Evolutionary conservation across 1,140 invertebrate species (phyloP).

Genomic region (Trachymyrmex septentrionalis): DNA sequence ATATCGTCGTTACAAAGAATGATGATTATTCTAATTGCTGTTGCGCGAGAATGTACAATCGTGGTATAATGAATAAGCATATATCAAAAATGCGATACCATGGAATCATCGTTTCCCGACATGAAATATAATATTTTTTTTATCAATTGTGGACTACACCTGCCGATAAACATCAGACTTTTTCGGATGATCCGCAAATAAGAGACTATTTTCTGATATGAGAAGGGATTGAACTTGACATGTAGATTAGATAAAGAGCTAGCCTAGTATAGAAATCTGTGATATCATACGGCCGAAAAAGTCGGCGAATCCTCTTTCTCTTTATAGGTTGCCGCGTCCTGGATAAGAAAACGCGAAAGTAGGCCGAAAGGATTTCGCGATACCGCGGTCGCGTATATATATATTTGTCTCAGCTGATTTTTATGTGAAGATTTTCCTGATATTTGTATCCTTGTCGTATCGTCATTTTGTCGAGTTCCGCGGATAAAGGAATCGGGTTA

Average conservation of each 20-base stretch:
- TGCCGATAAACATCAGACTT: slow-evolving; percentile 4
- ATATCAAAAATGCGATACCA: neutral
- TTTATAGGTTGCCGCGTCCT: neutral
- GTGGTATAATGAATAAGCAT: neutral
- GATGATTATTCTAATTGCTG: slow-evolving; percentile 17
- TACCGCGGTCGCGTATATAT: slow-evolving; percentile 17
- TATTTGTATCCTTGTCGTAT: slow-evolving; percentile 9
- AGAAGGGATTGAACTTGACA: slow-evolving; percentile 1
- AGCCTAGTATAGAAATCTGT: slow-evolving; percentile 3
- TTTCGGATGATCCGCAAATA: neutral
- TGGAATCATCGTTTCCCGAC: neutral
- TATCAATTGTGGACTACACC: neutral
- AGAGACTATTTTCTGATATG: slow-evolving; percentile 2
- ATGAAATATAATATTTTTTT: slow-evolving; percentile 18
- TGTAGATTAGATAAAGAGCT: slow-evolving; percentile 31
- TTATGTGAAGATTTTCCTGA: slow-evolving; percentile 37
- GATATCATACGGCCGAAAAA: neutral
- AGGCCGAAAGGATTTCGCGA: slow-evolving; percentile 55
- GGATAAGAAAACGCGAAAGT: slow-evolving; percentile 50
- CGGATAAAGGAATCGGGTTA: slow-evolving; percentile 16
- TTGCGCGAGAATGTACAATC: neutral
- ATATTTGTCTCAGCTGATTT: slow-evolving; percentile 26
- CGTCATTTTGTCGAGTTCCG: neutral
- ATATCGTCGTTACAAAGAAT: neutral
- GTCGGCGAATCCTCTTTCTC: neutral